Percentiles rank a stretch among this genome's conserved stretches.
These are phyloP conservation scores for Sturnira hondurensis DNA, from an alignment of 2,113 vertebrate genomes.

Conservation along the genomic window DNA sequence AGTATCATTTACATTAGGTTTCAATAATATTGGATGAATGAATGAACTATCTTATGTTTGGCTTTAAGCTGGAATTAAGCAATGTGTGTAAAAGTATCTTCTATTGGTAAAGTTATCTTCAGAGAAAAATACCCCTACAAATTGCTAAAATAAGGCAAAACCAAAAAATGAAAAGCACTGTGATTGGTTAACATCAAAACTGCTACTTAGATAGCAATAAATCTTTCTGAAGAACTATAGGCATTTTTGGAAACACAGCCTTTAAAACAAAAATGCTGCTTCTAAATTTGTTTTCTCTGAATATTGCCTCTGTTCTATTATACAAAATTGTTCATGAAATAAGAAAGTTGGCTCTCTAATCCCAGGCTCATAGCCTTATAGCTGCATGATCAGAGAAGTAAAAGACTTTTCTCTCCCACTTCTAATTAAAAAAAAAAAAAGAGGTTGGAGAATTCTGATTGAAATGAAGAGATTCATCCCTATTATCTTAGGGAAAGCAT, in stretches of 20 bases:
- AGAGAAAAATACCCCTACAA: neutral
- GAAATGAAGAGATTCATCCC: neutral
- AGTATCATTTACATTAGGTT: neutral
- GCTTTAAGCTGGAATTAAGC: neutral
- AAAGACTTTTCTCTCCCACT: neutral
- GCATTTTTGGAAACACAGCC: neutral
- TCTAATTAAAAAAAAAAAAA: neutral
- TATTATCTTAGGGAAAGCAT: neutral
- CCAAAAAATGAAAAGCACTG: neutral
- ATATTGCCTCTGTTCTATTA: neutral
- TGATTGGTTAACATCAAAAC: neutral
- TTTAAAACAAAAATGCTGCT: neutral
- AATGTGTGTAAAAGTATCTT: neutral
- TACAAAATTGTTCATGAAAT: neutral
- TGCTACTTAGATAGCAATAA: neutral
- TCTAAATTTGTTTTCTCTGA: neutral
- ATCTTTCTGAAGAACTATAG: neutral
- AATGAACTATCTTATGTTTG: neutral
- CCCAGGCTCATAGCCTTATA: neutral
- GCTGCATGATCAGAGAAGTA: neutral
- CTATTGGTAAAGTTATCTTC: neutral
- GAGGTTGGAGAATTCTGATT: neutral
- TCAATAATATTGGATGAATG: neutral
- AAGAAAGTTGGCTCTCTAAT: neutral
- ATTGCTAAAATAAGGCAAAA: neutral